Evolutionary conservation across 2,888 invertebrate species (phyloP).

Genomic region (Hypomecis atomaria): DNA sequence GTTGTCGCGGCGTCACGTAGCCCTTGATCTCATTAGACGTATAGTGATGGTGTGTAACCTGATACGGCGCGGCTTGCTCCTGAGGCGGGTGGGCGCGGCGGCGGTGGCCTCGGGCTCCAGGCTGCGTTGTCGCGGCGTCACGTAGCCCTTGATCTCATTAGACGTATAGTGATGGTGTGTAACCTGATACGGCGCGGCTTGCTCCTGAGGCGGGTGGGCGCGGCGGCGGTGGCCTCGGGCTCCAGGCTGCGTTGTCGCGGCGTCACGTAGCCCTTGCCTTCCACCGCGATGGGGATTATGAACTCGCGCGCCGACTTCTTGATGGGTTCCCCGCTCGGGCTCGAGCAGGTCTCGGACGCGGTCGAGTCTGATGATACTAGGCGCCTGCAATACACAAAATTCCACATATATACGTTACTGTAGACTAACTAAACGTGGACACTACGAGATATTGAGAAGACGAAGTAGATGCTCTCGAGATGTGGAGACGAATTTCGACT

Average conservation of each 20-base stretch:
- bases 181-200: conserved; percentile 87
- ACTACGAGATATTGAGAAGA: too few relatives aligned
- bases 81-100: conserved; percentile 58
- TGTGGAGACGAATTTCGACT: too few relatives aligned
- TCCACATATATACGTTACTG: not conserved
- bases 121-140: conserved; percentile 89
- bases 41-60: conserved; percentile 76
- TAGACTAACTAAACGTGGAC: too few relatives aligned
- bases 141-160: conserved; percentile 89
- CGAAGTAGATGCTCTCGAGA: too few relatives aligned
- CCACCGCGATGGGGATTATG: conserved; percentile 96
- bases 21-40: conserved; percentile 85
- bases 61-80: conserved; percentile 80
- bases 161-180: not conserved
- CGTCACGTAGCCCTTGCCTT: conserved; percentile 94
- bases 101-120: conserved; percentile 88
- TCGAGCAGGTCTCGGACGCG: conserved; percentile 77
- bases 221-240: conserved; percentile 86
- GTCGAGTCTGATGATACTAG: conserved; percentile 88
- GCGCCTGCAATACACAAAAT: conserved; percentile 57
- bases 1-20: conserved; percentile 89
- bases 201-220: conserved; percentile 45
- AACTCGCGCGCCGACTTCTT: conserved; percentile 95
- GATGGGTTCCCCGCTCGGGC: conserved; percentile 85
- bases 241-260: conserved; percentile 90